A percentile compares a stretch with the other conserved stretches of the same genome.
phyloP scores from a whole-genome alignment of 2,113 vertebrate genomes.

The Psilopsiagon aymara region DNA sequence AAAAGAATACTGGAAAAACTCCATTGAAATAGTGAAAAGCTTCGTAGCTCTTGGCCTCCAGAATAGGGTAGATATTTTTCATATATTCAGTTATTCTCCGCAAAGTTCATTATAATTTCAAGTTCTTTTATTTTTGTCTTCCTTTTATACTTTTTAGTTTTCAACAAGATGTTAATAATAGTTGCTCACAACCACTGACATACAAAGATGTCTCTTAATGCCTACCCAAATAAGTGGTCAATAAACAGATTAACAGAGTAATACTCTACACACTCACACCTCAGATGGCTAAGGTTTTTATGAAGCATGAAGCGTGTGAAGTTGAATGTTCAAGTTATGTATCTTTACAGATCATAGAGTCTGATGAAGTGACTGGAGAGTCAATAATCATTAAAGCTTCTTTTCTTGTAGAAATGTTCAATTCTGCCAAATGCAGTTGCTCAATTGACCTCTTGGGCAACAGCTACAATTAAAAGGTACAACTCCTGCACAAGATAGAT shows the following conservation, averaged over 20 bases:
- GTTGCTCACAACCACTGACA: neutral
- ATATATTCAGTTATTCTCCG: neutral
- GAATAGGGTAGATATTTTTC: neutral
- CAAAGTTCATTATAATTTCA: neutral
- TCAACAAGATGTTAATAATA: neutral
- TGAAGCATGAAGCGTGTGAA: neutral
- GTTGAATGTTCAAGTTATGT: neutral
- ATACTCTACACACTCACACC: neutral
- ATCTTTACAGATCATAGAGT: neutral
- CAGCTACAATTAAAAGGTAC: neutral
- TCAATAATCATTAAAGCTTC: neutral
- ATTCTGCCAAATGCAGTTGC: neutral
- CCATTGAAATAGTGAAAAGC: neutral
- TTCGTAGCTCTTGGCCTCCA: neutral
- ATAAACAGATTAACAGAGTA: neutral
- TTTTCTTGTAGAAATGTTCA: neutral
- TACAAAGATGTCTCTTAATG: neutral
- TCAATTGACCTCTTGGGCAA: neutral
- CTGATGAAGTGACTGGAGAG: neutral
- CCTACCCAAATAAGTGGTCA: neutral
- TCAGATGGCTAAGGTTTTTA: neutral
- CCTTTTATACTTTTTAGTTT: neutral
- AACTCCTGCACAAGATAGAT: neutral
- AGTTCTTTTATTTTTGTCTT: neutral
- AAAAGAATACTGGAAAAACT: neutral